Conservation (phyloP, 2,888 invertebrate genomes). For the Harpalus rufipes region DNA sequence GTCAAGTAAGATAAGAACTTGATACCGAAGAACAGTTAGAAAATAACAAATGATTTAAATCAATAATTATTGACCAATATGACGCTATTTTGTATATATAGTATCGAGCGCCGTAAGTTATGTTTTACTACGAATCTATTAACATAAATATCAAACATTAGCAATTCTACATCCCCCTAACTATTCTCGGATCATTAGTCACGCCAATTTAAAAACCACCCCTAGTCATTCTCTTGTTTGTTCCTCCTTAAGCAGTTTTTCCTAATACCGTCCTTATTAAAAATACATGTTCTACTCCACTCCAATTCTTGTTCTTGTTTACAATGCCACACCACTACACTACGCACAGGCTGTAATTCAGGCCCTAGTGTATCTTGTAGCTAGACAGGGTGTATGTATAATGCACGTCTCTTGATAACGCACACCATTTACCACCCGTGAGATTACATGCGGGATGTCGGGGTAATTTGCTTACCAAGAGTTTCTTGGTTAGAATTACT, state of each 20-base stretch:
- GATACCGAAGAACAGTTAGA: too few species aligned
- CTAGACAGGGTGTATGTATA: slow-evolving; percentile 12
- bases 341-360: background rate
- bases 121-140: too few species aligned
- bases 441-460: slow-evolving; percentile 23
- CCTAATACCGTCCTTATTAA: slow-evolving; percentile 37
- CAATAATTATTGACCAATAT: too few species aligned
- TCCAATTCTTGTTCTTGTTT: background rate
- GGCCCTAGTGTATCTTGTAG: background rate
- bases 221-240: background rate
- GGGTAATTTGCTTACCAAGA: slow-evolving; percentile 29
- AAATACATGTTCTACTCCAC: slow-evolving; percentile 23
- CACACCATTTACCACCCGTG: background rate
- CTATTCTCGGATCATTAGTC: background rate
- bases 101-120: too few species aligned
- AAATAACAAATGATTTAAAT: too few species aligned
- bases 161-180: too few species aligned
- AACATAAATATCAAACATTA: too few species aligned
- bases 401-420: slow-evolving; percentile 20
- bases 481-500: too few species aligned
- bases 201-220: background rate
- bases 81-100: too few species aligned
- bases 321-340: background rate
- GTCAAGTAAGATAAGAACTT: too few species aligned
- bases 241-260: slow-evolving; percentile 7